phyloP scores from a whole-genome alignment of 2,888 invertebrate genomes.

The Onchidella celtica region DNA sequence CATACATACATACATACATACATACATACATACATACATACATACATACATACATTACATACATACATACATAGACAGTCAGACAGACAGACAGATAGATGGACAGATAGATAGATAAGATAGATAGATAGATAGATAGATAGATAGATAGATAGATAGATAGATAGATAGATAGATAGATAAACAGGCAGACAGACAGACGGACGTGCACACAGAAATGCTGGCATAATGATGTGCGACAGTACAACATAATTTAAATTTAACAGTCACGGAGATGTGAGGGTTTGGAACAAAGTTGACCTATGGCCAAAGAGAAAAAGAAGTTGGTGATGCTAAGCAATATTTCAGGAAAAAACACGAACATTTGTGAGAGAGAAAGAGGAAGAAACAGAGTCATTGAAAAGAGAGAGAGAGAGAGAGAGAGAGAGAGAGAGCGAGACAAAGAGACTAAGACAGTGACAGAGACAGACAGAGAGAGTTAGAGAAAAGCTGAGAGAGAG shows the following conservation, averaged over 20 bases:
- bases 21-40: too few relatives aligned
- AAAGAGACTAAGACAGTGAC: not conserved
- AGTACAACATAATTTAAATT: not conserved
- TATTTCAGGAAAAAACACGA: not conserved
- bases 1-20: too few relatives aligned
- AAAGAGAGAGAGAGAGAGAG: not conserved
- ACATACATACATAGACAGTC: too few relatives aligned
- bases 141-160: slow-evolving; percentile 8
- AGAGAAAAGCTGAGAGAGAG: not conserved
- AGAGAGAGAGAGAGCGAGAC: not conserved
- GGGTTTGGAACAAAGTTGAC: too few relatives aligned
- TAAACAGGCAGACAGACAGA: too few relatives aligned
- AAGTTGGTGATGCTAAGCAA: not conserved
- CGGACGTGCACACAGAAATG: not conserved
- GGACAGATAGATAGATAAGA: too few relatives aligned
- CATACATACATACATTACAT: too few relatives aligned
- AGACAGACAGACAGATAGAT: too few relatives aligned
- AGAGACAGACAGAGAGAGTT: slow-evolving; percentile 1
- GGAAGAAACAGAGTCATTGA: not conserved
- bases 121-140: slow-evolving; percentile 5
- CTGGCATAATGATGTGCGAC: not conserved
- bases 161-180: slow-evolving; percentile 8
- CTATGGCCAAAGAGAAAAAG: too few relatives aligned
- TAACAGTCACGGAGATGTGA: too few relatives aligned
- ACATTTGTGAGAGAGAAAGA: not conserved